Evolutionary conservation across 2,888 invertebrate genomes (phyloP), one percentile per base, ranked within the genome.

Genomic region (Zaprionus lineosus): DNA sequence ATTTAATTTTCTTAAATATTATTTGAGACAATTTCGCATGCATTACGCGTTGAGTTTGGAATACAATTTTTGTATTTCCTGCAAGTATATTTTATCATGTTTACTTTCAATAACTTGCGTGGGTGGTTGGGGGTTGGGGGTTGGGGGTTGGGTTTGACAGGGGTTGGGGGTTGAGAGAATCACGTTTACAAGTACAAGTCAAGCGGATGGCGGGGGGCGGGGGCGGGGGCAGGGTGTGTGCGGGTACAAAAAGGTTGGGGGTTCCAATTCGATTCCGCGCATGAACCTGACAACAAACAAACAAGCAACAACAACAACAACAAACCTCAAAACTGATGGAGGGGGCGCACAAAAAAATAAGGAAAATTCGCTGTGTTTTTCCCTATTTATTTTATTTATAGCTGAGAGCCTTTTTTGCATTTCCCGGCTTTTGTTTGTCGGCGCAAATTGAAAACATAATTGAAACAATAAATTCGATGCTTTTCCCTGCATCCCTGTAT

Each of bases 1-100:
- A 82, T 82, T 82, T 82, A 82, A 82, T 82, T 86, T 82, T 78
- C 85, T 78, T 82, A 82, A 82, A 82, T 83, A 86, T 86, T 84
- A 84, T 82, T 86, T 81, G 84, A 86, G 79, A 78, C 86, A 79
- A 86, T 86, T 86, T 72, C 56, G 59, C 69, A 67, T 65, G 82
- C 86, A 84, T 81, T 84, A 84, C 84, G 57, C 47, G 66, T 37
- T 24, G 55, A 69, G 59, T 51, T 56, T 56, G 73, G 46, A 60
- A 64, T 68, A 76, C 78, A 65, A 82, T 83, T 74, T 83, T 65
- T 64, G 59, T 65, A 44, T 79, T 56, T 74, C 51, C 59, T 77
- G 64, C 26, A 61, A 60, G 64, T 81, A 64, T 74, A 59, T 72
- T 86, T 82, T 77, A 72, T 74, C 84, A 75, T 86, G 86, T 82